A percentile compares a stretch with the other conserved stretches of the same genome.
Conservation (phyloP, 1,140 invertebrate species). For the Drosophila kikkawai region DNA sequence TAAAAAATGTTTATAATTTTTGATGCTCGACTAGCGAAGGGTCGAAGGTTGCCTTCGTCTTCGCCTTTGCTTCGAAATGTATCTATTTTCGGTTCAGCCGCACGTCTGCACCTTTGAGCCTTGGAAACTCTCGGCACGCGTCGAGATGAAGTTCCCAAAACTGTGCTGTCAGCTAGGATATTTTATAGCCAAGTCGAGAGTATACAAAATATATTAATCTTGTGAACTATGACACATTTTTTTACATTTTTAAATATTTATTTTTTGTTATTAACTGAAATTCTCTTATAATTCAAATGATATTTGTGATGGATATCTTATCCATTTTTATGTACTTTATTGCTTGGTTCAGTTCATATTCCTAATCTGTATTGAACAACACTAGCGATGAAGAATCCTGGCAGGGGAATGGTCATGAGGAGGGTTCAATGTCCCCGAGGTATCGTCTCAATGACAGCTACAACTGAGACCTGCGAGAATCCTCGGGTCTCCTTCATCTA, state of each 20-base stretch:
- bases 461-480: slow-evolving; percentile 38
- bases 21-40: slow-evolving; percentile 35
- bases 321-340: neutral
- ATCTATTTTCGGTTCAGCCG: slow-evolving; percentile 28
- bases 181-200: slow-evolving; percentile 4
- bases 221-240: neutral
- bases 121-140: slow-evolving; percentile 62
- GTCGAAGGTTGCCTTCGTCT: slow-evolving; percentile 26
- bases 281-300: neutral
- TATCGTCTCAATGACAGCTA: slow-evolving; percentile 73
- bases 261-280: too few species aligned
- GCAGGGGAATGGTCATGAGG: slow-evolving; percentile 4
- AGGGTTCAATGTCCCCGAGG: slow-evolving; percentile 76
- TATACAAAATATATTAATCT: too few species aligned
- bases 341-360: neutral
- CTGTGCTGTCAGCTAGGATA: neutral
- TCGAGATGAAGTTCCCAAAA: slow-evolving; percentile 6
- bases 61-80: slow-evolving; percentile 17
- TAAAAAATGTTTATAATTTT: slow-evolving; percentile 82
- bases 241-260: too few species aligned
- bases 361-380: slow-evolving; percentile 2
- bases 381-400: neutral
- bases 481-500: slow-evolving; percentile 10
- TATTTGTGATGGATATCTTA: too few species aligned
- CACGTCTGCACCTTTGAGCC: slow-evolving; percentile 77